Conservation (phyloP, 2,113 vertebrate genomes). For the Oxygymnocypris stewartii region DNA sequence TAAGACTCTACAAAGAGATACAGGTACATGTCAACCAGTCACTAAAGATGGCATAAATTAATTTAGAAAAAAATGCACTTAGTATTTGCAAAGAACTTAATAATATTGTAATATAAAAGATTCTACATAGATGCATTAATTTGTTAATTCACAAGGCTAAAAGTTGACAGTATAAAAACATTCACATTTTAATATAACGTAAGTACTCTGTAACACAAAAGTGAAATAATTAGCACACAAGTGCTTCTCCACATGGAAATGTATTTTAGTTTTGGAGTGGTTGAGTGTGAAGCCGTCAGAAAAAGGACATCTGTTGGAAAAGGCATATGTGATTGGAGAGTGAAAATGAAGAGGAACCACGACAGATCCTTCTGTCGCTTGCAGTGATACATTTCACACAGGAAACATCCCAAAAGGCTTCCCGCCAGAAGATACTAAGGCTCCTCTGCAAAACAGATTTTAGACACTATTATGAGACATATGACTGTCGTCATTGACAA, state of each 20-base stretch:
- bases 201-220: not conserved
- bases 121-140: not conserved
- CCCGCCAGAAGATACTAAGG: slow-evolving; percentile 20
- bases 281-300: slow-evolving; percentile 3
- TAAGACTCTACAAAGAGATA: not conserved
- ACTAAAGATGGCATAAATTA: not conserved
- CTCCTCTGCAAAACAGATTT: slow-evolving; percentile 35
- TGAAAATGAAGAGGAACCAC: slow-evolving; percentile 64
- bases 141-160: not conserved
- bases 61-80: not conserved
- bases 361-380: slow-evolving; percentile 78
- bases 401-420: slow-evolving; percentile 13
- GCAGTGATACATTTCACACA: slow-evolving; percentile 18
- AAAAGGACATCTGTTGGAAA: slow-evolving; percentile 31
- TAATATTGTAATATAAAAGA: not conserved
- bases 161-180: not conserved
- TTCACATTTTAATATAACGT: not conserved
- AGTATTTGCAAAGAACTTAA: not conserved
- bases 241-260: not conserved
- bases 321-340: slow-evolving; percentile 21
- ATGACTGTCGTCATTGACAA: slow-evolving; percentile 34
- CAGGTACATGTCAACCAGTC: not conserved
- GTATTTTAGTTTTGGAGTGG: not conserved
- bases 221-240: not conserved
- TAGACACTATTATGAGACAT: slow-evolving; percentile 32